Evolutionary conservation across 2,888 invertebrate genomes (phyloP), one percentile per base, ranked within the genome.

Genomic region (Rhagonycha fulva): DNA sequence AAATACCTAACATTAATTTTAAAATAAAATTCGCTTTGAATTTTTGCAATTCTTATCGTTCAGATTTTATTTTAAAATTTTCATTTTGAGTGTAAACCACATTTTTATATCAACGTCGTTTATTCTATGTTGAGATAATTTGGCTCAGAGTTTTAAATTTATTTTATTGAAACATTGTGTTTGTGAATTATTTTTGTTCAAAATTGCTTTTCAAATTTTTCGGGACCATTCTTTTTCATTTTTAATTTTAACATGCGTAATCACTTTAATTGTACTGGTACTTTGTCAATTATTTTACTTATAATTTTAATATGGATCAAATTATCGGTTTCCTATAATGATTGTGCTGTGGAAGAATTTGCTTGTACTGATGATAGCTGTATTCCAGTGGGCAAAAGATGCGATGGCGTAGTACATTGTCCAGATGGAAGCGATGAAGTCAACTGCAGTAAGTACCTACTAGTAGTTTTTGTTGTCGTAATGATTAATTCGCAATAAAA

Each of bases 381-480:
- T 80, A 84, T 92, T 66, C 88, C 89, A 10, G 85, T 87, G 1
- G 86, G 87, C 79, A 91, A 90, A 89, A 84, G 87, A 26, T 93
- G 92, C 81, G 91, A 91, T 84, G 90, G 89, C 2, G 78, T 83
- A n/a, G 86, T 89, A 78, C 92, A 92, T 80, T 92, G 92, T 79
- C 86, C 87, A 4, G 92, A 92, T 86, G 88, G 88, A 67, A 89
- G 89, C 76, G 91, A 91, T 84, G 91, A 91, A 81, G 80, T 83
- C 7, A 85, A 89, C 79, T 91, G 91, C 82, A 87, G 91, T 91
- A 85, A 87, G 88, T 84, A 60, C n/a, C n/a, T n/a, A n/a, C n/a
- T n/a, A n/a, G n/a, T n/a, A n/a, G n/a, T n/a, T n/a, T n/a, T n/a
- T n/a, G n/a, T n/a, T n/a, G n/a, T n/a, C n/a, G n/a, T n/a, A n/a